Conservation (phyloP, 1,140 invertebrate genomes). For the Diabrotica undecimpunctata region DNA sequence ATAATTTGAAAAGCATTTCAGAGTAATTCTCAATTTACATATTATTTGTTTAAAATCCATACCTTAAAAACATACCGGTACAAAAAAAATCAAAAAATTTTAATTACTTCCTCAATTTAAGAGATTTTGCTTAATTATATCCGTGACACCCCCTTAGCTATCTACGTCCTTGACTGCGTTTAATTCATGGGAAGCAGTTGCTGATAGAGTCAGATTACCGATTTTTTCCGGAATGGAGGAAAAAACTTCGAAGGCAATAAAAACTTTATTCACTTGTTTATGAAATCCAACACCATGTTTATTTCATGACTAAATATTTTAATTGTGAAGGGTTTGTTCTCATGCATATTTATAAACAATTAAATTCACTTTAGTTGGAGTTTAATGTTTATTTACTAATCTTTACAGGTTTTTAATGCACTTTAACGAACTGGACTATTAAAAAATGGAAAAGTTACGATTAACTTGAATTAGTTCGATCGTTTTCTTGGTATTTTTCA, state of each 20-base stretch:
- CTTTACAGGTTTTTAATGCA: background rate
- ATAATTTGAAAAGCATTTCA: too few relatives aligned
- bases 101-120: too few relatives aligned
- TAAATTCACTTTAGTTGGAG: background rate
- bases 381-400: conserved; percentile 4
- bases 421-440: background rate
- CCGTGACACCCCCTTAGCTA: too few relatives aligned
- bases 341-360: background rate
- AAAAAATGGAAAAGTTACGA: background rate
- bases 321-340: background rate
- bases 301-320: conserved; percentile 11
- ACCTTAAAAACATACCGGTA: too few relatives aligned
- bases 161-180: background rate
- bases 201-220: conserved; percentile 6
- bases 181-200: conserved; percentile 12
- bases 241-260: conserved; percentile 2
- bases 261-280: conserved; percentile 5
- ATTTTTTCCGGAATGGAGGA: background rate
- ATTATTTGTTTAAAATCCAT: too few relatives aligned
- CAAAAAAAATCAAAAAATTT: too few relatives aligned
- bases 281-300: conserved; percentile 8
- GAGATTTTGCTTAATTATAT: too few relatives aligned
- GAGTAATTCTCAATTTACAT: too few relatives aligned
- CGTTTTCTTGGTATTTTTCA: too few relatives aligned
- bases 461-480: too few relatives aligned